These are phyloP conservation scores for Falco berigora DNA, from an alignment of 2,797 vertebrate genomes.

Conservation along the genomic window DNA sequence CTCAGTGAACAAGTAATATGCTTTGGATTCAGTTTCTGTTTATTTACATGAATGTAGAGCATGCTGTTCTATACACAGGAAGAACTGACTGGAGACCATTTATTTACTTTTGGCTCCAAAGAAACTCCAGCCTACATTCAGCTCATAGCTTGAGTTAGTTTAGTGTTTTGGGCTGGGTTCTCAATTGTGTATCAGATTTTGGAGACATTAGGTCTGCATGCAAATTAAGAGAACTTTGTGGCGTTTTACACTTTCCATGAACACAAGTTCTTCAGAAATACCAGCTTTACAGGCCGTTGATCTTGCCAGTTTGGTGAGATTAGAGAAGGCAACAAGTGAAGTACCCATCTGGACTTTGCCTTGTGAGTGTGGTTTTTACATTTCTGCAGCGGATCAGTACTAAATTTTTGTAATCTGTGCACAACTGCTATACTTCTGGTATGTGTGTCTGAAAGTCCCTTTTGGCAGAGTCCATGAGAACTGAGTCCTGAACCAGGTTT, in stretches of 20 bases:
- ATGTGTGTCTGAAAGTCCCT: neutral
- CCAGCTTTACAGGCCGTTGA: neutral
- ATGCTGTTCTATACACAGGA: neutral
- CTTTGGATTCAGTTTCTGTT: neutral
- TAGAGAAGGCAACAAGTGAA: neutral
- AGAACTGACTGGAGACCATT: neutral
- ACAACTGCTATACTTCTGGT: neutral
- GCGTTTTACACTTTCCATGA: neutral
- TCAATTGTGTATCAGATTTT: neutral
- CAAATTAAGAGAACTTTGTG: neutral
- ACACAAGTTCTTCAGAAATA: neutral
- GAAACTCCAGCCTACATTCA: neutral
- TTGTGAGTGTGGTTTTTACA: neutral
- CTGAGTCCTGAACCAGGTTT: neutral
- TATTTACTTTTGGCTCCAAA: neutral
- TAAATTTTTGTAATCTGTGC: neutral
- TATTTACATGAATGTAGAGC: neutral
- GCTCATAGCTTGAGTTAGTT: neutral
- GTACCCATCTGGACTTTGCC: neutral
- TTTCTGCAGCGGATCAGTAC: neutral
- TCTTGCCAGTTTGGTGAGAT: neutral
- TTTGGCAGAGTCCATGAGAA: neutral
- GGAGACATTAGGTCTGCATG: neutral
- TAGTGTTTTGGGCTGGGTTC: neutral
- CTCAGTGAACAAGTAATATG: neutral